Evolutionary conservation across 35 echinoderm and acorn worm genomes (phyloP).

Genomic region (Chiridota heheva): DNA sequence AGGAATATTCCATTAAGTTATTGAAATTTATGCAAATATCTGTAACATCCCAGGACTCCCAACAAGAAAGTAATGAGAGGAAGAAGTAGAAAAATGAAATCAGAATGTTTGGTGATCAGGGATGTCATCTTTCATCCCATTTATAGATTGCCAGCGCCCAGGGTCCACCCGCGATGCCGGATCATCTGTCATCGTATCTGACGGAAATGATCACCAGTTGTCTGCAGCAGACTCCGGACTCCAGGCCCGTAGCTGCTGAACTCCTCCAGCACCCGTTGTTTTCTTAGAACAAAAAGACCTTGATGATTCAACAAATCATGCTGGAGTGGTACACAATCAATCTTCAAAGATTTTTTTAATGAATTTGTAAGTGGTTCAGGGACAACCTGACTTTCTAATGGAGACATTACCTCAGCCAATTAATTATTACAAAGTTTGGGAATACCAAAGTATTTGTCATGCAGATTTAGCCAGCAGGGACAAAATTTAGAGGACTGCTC

Average conservation of each 20-base stretch:
- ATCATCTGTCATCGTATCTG: constrained; percentile 55
- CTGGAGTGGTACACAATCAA: no score
- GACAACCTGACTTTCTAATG: no score
- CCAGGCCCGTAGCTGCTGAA: constrained; percentile 53
- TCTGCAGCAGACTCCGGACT: constrained; percentile 57
- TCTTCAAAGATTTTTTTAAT: no score
- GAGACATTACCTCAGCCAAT: no score
- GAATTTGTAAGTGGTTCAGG: no score
- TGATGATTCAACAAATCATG: no score
- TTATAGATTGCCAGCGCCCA: constrained; percentile 85
- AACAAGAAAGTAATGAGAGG: background rate
- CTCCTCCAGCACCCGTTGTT: constrained; percentile 84
- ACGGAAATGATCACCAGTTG: constrained; percentile 73
- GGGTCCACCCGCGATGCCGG: constrained; percentile 81
- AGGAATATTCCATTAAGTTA: no score
- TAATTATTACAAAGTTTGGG: no score
- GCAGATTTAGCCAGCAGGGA: no score
- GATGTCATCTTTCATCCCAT: background rate
- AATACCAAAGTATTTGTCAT: no score
- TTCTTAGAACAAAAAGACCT: no score
- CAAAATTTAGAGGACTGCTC: no score
- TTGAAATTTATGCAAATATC: background rate
- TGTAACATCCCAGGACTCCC: background rate
- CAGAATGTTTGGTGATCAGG: background rate
- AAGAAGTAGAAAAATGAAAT: background rate